Base-by-base conservation (phyloP, 2,113 vertebrate genomes). In the Corythoichthys intestinalis region DNA sequence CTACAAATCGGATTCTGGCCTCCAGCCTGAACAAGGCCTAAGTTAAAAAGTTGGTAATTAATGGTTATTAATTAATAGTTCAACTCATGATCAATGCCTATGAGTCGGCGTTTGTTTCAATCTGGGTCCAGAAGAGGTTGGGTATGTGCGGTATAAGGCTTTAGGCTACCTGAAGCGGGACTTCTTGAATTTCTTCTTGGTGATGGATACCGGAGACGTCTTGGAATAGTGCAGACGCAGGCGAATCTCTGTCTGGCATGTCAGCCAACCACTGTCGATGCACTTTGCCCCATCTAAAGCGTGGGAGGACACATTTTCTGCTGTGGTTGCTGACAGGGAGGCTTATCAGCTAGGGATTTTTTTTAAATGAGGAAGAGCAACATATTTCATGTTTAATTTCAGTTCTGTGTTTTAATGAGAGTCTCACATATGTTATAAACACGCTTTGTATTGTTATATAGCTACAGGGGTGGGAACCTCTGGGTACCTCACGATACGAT, bases 171-270 rank as follows among this genome's bases (percentile, higher is more conserved):
- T 97, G 92, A 99, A 98, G 83, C 96, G 92, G 47, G 97, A 98
- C 70, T 94, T 98, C 91, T 99, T 98, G 82, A 93, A 98, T 86
- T 98, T 96, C 85, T 95, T 98, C 92, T 99, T 99, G 1, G 94
- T 94, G 77, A 98, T 98, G 34, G 94, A 93, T 59, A 99, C 95
- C 14, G 97, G 94, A 53, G 93, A 78, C 82, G 89, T 94, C 85
- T 95, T 93, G 65, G 96, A 98, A 88, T 92, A 92, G 92, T 99
- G 96, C 74, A 99, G 91, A 56, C 96, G 94, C 66, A 99, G 88
- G 69, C 96, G 95, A 76, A 99, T 94, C 90, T 99, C 96, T 69
- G 96, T 96, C 85, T 99, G 97, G 88, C 95, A 96, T 0, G 97
- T 98, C 77, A 99, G 93, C 96, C 97, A 99, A 54, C 97, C 97